Percentiles rank a stretch among this genome's conserved stretches.
These are phyloP conservation scores for Listrodromus nycthemerus DNA, from an alignment of 2,888 invertebrate genomes.

Conservation along the genomic window DNA sequence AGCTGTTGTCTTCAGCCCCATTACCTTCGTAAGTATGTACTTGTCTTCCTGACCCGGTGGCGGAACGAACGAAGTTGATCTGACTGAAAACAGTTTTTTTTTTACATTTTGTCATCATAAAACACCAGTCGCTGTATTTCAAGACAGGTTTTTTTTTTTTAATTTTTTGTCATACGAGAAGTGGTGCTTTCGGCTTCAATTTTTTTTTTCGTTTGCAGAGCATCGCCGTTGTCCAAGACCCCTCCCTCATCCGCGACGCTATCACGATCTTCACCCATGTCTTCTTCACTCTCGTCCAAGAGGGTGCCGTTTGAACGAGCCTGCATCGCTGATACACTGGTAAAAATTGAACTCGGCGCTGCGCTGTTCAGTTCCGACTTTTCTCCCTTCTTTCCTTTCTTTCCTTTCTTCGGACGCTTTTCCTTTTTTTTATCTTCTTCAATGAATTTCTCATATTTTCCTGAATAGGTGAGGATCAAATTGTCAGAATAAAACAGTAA, in stretches of 20 bases:
- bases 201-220: conserved; percentile 73
- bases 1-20: neutral
- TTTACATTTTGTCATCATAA: neutral
- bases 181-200: conserved; percentile 75
- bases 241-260: conserved; percentile 82
- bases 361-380: conserved; percentile 74
- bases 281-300: conserved; percentile 69
- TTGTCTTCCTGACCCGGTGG: conserved; percentile 80
- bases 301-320: conserved; percentile 60
- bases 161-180: conserved; percentile 69
- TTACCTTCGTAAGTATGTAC: conserved; percentile 80
- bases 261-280: conserved; percentile 74
- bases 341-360: conserved; percentile 64
- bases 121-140: neutral
- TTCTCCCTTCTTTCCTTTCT: conserved; percentile 75
- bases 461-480: conserved; percentile 48
- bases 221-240: conserved; percentile 51
- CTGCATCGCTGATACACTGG: conserved; percentile 70
- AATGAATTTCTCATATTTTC: conserved; percentile 72
- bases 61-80: conserved; percentile 73
- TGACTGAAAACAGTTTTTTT: conserved; percentile 61
- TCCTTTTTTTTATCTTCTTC: conserved; percentile 77
- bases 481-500: neutral
- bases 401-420: conserved; percentile 78
- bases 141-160: neutral